Evolutionary conservation across 2,888 invertebrate genomes (phyloP).

Genomic region (Oscheius onirici): DNA sequence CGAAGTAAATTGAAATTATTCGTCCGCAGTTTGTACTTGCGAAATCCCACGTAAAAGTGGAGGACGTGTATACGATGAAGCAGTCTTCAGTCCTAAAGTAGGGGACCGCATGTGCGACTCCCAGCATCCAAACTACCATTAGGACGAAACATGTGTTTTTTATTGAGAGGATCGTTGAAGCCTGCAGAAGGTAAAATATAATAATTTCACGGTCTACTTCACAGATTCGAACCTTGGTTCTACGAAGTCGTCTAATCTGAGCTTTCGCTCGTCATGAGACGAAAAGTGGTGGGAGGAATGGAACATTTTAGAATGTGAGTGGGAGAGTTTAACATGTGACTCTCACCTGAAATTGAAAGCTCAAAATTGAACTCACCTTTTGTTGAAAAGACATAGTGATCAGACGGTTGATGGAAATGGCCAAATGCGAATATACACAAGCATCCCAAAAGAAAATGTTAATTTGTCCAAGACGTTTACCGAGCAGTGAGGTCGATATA

Average conservation of each 20-base stretch:
- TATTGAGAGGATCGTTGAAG: not conserved
- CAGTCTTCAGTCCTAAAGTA: slow-evolving; percentile 47
- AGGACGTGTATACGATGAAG: slow-evolving; percentile 39
- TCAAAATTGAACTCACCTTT: slow-evolving; percentile 25
- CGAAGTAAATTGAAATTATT: slow-evolving; percentile 49
- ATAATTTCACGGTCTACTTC: not conserved
- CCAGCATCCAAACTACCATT: slow-evolving; percentile 35
- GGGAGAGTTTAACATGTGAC: not conserved
- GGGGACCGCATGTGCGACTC: slow-evolving; percentile 39
- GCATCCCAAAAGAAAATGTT: slow-evolving; percentile 53
- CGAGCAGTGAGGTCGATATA: slow-evolving; percentile 31
- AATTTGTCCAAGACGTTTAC: slow-evolving; percentile 45
- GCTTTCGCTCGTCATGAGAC: not conserved
- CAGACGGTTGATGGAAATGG: slow-evolving; percentile 50
- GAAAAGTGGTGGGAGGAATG: not conserved
- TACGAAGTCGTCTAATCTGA: not conserved
- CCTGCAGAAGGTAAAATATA: slow-evolving; percentile 5
- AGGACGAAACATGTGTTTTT: slow-evolving; percentile 4
- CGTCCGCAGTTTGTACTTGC: slow-evolving; percentile 44
- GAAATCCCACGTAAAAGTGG: slow-evolving; percentile 45
- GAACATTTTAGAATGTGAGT: not conserved
- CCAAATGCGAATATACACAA: slow-evolving; percentile 54
- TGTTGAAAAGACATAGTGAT: slow-evolving; percentile 47
- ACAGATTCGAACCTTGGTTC: not conserved
- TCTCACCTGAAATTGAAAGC: not conserved